Base-by-base conservation (phyloP, 2,888 invertebrate genomes). In the Elmis aenea region DNA sequence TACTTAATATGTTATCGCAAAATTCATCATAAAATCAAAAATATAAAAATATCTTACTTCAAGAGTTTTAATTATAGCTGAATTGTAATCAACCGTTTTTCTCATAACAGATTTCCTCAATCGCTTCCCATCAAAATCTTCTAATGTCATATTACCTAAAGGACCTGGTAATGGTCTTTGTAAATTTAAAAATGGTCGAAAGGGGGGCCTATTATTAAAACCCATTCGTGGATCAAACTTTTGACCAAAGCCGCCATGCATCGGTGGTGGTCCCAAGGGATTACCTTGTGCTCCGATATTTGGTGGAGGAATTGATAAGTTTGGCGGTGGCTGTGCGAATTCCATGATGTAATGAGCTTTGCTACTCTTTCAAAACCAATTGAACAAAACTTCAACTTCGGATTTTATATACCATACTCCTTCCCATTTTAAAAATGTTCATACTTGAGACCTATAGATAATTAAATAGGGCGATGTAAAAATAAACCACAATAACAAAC, bases 41-140 rank as follows among this genome's bases (percentile, higher is more conserved):
- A 24, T 39, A 8, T 22, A 22, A 26, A 8, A 26, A 44, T 22
- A 32, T 59, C 62, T 67, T 68, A 87, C 88, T 79, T 96, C 91
- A 57, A 97, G 69, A 57, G 87, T 87, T 67, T 87, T 88, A 43
- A 95, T 87, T 58, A 96, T 86, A 20, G 96, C 83, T 11, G 94
- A 85, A 75, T 96, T 96, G 69, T 96, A 96, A 72, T 97, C 97
- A 33, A 97, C 94, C 16, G 96, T 97, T 73, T 95, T 95, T 53
- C 96, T 77, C 83, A 95, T 93, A 47, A 95, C 91, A 52, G 94
- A 92, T 73, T 96, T 96, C 58, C 96, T 75, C 56, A 95, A 76
- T 48, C 94, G 79, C 72, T 96, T 94, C 40, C 95, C 96, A 75
- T 96, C 95, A 64, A 93, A 94, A 68, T 93, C 93, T 59, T 86